Evolutionary conservation across 2,888 invertebrate genomes (phyloP), one percentile per base, ranked within the genome.

Genomic region (Drosophila anomalata): DNA sequence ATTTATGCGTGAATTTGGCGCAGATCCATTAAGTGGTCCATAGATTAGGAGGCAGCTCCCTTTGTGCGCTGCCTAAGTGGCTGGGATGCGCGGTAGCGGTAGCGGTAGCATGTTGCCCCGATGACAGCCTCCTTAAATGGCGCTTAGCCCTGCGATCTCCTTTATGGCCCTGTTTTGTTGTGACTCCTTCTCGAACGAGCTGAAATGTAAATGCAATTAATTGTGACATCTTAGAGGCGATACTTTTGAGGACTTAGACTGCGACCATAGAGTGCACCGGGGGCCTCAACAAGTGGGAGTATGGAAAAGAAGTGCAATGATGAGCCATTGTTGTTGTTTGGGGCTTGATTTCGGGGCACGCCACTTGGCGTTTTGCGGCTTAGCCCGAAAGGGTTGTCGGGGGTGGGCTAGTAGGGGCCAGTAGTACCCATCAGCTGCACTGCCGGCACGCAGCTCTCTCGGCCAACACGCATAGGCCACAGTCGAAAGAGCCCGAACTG

Each of bases 1-100:
- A 82, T 82, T 82, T 82, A 83, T 88, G 89, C 89, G 90, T 89
- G 85, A 89, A 87, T 82, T 90, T 89, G 81, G 82, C 89, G 82
- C 88, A 89, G 87, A 89, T 89, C 88, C 89, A 89, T 89, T 89
- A 89, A 89, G 83, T 77, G 77, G 81, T 73, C 80, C 81, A 78
- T 86, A 88, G 85, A 86, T 86, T 86, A 88, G 70, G 72, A 47
- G 29, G 72, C 44, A 26, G 53, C 14, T 65, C 47, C 70, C 46
- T 56, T 62, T 42, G 42, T 42, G 52, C 58, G 55, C 63, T 33
- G 26, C 52, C 50, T 69, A 42, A 46, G 70, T 52, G 63, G 52
- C 66, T 63, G 65, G 26, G 24, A 46, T 26, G 22, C 2, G 3
- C 9, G 9, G 29, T 9, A 26, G 7, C 67, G 26, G 17, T 17